phyloP scores from a whole-genome alignment of 2,797 vertebrate species.

The Pipistrellus nathusii region DNA sequence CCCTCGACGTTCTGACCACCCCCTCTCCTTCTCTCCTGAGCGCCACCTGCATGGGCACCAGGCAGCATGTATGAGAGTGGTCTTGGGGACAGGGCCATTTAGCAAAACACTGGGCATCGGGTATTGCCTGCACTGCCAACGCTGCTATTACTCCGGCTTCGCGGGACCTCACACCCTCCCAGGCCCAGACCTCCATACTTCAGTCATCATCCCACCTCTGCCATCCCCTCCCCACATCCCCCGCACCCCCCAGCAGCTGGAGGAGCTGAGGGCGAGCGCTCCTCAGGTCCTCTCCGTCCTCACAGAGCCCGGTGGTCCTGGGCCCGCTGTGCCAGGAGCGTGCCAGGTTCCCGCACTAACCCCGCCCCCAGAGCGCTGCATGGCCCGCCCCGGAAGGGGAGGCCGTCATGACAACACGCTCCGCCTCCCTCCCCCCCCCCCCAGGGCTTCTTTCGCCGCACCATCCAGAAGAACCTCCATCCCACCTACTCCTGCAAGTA shows the following conservation, averaged over 20 bases:
- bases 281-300: neutral
- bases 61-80: neutral
- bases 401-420: neutral
- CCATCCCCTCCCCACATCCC: too few relatives aligned
- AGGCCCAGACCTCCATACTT: neutral
- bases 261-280: neutral
- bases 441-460: slow-evolving; percentile 98
- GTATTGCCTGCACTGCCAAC: too few relatives aligned
- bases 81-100: neutral
- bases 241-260: neutral
- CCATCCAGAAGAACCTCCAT: slow-evolving; percentile 99
- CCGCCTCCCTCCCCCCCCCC: neutral
- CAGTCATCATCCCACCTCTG: neutral
- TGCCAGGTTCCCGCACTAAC: neutral
- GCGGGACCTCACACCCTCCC: neutral
- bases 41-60: neutral
- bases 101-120: neutral
- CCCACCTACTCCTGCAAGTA: slow-evolving; percentile 98
- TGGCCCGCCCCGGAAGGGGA: neutral
- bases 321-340: neutral
- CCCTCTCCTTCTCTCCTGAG: neutral
- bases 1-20: neutral
- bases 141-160: neutral
- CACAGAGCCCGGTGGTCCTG: neutral
- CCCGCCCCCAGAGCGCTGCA: slow-evolving; percentile 82